phyloP scores from a whole-genome alignment of 1,140 invertebrate genomes.

The Maconellicoccus hirsutus region DNA sequence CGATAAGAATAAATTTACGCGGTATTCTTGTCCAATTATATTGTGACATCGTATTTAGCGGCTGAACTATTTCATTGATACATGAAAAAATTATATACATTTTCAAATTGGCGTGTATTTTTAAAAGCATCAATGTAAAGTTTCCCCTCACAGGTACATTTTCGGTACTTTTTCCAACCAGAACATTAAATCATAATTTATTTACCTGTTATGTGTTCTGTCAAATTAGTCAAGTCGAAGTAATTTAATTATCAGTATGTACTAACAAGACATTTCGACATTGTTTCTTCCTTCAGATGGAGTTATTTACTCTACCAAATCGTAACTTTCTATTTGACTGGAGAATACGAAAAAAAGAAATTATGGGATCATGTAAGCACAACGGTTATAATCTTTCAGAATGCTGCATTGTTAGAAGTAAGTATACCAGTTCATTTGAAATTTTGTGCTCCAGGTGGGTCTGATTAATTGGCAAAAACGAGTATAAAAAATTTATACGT shows the following conservation, averaged over 20 bases:
- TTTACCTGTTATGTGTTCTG: neutral
- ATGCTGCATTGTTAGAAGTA: slow-evolving; percentile 78
- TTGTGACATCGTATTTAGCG: neutral
- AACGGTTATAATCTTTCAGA: slow-evolving; percentile 74
- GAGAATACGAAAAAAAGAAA: slow-evolving; percentile 33
- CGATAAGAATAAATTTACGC: slow-evolving; percentile 15
- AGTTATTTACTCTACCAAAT: slow-evolving; percentile 53
- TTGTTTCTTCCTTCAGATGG: slow-evolving; percentile 48
- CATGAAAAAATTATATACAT: too few relatives aligned
- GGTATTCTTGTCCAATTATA: neutral
- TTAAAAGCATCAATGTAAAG: too few relatives aligned
- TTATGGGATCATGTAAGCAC: slow-evolving; percentile 56
- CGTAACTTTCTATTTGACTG: slow-evolving; percentile 40
- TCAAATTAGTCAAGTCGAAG: neutral
- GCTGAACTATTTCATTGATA: neutral
- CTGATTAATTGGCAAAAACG: neutral
- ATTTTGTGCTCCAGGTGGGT: neutral
- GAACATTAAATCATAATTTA: too few relatives aligned
- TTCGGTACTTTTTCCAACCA: too few relatives aligned
- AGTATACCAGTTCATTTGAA: neutral
- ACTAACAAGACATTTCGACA: too few relatives aligned
- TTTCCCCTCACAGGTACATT: too few relatives aligned
- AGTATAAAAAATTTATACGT: neutral
- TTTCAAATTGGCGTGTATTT: too few relatives aligned
- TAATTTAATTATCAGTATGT: too few relatives aligned